Percentiles rank a stretch among this genome's conserved stretches.
These are phyloP conservation scores for Montipora capricornis DNA, from an alignment of 64 coral and sea anemone genomes.

Conservation along the genomic window DNA sequence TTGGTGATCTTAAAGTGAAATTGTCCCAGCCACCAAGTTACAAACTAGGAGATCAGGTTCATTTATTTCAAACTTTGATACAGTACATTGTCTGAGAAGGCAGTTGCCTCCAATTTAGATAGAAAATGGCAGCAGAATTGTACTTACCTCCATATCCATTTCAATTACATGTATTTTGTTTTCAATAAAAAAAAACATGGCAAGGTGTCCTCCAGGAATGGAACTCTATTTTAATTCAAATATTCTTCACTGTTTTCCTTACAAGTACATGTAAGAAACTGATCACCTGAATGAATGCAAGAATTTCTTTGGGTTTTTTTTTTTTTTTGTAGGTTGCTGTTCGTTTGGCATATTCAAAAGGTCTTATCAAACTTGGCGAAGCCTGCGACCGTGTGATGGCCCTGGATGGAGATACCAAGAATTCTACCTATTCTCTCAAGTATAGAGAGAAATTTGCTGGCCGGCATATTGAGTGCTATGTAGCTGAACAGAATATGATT, in stretches of 20 bases:
- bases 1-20: slow-evolving; percentile 35
- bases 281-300: no score
- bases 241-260: no score
- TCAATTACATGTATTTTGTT: no score
- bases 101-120: no score
- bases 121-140: no score
- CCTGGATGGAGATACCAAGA: slow-evolving; percentile 94
- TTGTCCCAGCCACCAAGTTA: slow-evolving; percentile 92
- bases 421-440: slow-evolving; percentile 86
- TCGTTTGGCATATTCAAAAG: slow-evolving; percentile 84
- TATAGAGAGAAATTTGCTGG: slow-evolving; percentile 80
- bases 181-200: no score
- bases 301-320: background rate
- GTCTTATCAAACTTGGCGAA: slow-evolving; percentile 77
- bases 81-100: background rate
- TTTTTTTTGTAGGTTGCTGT: slow-evolving; percentile 75
- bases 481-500: slow-evolving; percentile 97
- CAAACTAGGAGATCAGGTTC: slow-evolving; percentile 87
- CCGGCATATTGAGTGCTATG: slow-evolving; percentile 92
- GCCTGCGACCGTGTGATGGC: slow-evolving; percentile 78
- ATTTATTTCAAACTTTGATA: background rate
- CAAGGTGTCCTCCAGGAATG: no score
- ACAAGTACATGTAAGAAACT: no score
- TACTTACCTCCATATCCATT: no score
- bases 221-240: no score